Base-by-base conservation (phyloP, 2,888 invertebrate species). In the Tillus elongatus region DNA sequence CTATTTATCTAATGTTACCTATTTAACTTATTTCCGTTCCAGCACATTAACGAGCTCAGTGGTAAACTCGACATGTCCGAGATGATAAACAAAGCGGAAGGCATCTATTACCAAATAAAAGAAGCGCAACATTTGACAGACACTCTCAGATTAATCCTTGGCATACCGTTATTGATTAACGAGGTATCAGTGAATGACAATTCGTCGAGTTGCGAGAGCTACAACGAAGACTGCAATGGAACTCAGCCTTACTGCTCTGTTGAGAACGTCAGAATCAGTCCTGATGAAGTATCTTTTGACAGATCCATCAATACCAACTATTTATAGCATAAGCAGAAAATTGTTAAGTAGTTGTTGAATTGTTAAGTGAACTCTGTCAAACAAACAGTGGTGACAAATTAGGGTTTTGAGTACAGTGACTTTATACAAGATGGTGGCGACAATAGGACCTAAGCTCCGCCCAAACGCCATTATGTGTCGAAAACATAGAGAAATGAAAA, bases 21-120 rank as follows among this genome's bases (percentile, higher is more conserved):
- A n/a, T n/a, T n/a, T n/a, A n/a, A n/a, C n/a, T n/a, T n/a, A n/a
- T n/a, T n/a, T n/a, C n/a, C n/a, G n/a, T n/a, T n/a, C n/a, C 68
- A 92, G 90, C 93, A 97, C 60, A 85, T 97, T 44, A 98, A 98
- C 67, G 96, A 97, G 61, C 69, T 97, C 45, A 86, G 90, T 8
- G 79, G 87, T 62, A 78, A 82, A 45, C 79, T 97, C 33, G 82
- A 93, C 56, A 71, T 97, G 4, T 80, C 85, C 41, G 74, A 78
- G 46, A 83, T 85, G 33, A 66, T 97, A 13, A 81, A 82, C 51
- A 78, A 80, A 41, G 95, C 96, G 0, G 96, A 97, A 66, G 88
- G 87, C 4, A 92, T 97, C 50, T 95, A 82, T 66, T 74, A 84
- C 51, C 96, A 97, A 64, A 72, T 97, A 1, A 76, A 79, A 47